Evolutionary conservation across 1,140 invertebrate species (phyloP), one percentile per base, ranked within the genome.

Genomic region (Oedothorax gibbosus): DNA sequence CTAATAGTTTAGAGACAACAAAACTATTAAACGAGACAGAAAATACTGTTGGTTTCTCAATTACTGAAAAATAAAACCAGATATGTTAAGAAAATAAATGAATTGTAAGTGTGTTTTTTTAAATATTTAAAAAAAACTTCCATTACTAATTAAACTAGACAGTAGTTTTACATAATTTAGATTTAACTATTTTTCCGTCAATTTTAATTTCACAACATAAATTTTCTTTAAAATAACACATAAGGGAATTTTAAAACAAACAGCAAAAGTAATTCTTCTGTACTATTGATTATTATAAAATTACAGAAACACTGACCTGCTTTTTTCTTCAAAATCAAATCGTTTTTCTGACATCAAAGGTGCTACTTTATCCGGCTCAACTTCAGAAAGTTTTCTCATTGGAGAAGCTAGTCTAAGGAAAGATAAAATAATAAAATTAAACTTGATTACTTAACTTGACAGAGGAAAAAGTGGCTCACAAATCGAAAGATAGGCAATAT

Each of bases 241-340:
- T 11, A 8, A 60, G 57, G 9, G 7, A n/a, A 60, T 14, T 7
- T 14, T 7, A 7, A n/a, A 60, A 60, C 12, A 60, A 60, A 60
- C 2, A 60, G 35, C 35, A 35, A 5, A n/a, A 35, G 35, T 35
- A 35, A 35, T 35, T 35, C 35, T 35, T 35, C 35, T 35, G 35
- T 35, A 5, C 5, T 35, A 35, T 35, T 2, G 5, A 2, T 35
- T n/a, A 21, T 18, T 68, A 68, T 11, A 68, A 68, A 21, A 68
- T 11, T 18, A 68, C 11, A 11, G 11, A 18, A 21, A 68, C 7
- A 68, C 10, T 65, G 51, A 82, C 79, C 79, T 82, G 50, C 11
- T 54, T n/a, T 83, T 83, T n/a, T 83, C 81, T 66, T 83, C 81
- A 56, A 66, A 75, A n/a, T 83, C 81, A 75, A 83, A n/a, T 83